phyloP scores from a whole-genome alignment of 2,113 vertebrate genomes.

The Crotalus tigris region DNA sequence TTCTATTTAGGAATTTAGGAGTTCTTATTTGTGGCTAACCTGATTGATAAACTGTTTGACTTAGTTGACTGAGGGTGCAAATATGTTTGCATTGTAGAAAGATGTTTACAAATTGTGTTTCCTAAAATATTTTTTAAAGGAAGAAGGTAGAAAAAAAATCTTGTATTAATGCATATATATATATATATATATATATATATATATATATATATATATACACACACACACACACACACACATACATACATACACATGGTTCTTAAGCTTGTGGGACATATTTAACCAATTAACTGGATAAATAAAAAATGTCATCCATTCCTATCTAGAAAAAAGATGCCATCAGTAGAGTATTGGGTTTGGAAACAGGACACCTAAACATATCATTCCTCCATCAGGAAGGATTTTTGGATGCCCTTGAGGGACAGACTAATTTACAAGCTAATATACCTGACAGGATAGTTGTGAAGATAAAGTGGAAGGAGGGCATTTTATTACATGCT shows the following conservation, averaged over 20 bases:
- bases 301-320: conserved; percentile 15
- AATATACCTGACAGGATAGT: neutral
- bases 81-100: neutral
- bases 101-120: neutral
- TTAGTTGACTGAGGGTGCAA: neutral
- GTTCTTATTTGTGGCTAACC: neutral
- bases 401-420: neutral
- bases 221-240: no score
- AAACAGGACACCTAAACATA: neutral
- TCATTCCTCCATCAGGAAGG: neutral
- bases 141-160: neutral
- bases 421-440: neutral
- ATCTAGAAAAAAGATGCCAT: conserved; percentile 2
- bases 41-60: neutral
- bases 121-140: neutral
- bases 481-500: neutral
- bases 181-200: no score
- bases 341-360: neutral
- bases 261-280: conserved; percentile 5
- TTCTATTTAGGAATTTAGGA: neutral
- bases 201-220: no score
- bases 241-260: neutral
- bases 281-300: conserved; percentile 17
- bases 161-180: neutral
- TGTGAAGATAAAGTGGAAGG: neutral